Evolutionary conservation across 1,140 invertebrate species (phyloP), one percentile per base, ranked within the genome.

Genomic region (Bombus fervidus): DNA sequence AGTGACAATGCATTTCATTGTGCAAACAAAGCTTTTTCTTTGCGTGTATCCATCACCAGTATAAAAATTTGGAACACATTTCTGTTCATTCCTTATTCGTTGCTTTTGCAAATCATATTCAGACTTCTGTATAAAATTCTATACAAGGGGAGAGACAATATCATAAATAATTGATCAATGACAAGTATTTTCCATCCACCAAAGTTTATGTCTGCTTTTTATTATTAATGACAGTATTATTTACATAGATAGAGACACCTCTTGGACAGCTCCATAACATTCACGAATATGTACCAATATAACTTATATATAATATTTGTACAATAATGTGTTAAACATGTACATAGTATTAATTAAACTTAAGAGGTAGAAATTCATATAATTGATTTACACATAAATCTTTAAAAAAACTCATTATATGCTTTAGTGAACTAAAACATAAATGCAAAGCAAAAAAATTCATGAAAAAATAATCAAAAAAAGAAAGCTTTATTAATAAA

Each of bases 31-130:
- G 86, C 86, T 85, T 81, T 86, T 77, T 87, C 78, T 87, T 91
- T 59, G 72, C 80, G 75, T 77, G 73, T 91, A 89, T 92, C 92
- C 92, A 93, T 91, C 92, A 93, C 93, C 93, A 93, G 86, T 93
- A 89, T 86, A 89, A 88, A 74, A 83, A 79, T 72, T 76, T 76
- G 83, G 83, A 80, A 64, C 69, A 79, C 75, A 82, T 75, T 82
- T 77, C 28, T 74, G n/a, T 87, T 83, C 57, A 71, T 69, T 86
- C 81, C 69, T 66, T 79, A 80, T 72, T 85, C 43, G 31, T 37
- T 86, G 59, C 15, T 53, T 82, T 78, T 89, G 47, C n/a, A 76
- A 62, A 86, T 77, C 85, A 57, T 78, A 34, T 79, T 87, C n/a
- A 77, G 74, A 72, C 31, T 72, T 87, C 37, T 86, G 64, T 78